Base-by-base conservation (phyloP, 2,888 invertebrate genomes). In the Ethmia dodecea region DNA sequence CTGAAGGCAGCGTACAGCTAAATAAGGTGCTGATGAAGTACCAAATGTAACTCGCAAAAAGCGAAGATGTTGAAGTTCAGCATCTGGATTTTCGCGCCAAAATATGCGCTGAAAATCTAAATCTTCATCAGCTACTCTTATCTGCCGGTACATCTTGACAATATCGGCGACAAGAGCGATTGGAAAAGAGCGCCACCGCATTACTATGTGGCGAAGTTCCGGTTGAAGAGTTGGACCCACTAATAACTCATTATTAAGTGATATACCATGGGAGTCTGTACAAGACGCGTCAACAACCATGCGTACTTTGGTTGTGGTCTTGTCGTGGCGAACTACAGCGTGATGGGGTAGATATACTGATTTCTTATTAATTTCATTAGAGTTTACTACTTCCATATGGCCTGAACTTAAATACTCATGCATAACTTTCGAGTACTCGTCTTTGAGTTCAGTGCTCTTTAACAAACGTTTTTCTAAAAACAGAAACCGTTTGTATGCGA, bases 341-440 rank as follows among this genome's bases (percentile, higher is more conserved):
- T n/a, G 48, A 28, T 61, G 59, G 5, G 60, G 59, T 20, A 60
- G 31, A 28, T 55, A 57, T 1, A 48, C 46, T 2, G 41, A 30
- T 3, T 35, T 11, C 9, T 13, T 16, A 3, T 31, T 36, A 0
- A 13, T 13, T 13, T 35, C 14, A 5, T 47, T 32, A n/a, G 18
- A 25, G 30, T 37, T 28, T 1, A 45, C 35, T 18, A 12, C 9
- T 24, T 46, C 44, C 44, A 49, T 46, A 13, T 53, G 50, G 22
- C 32, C 33, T 3, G 39, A 24, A 6, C 22, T 16, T n/a, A 46
- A 3, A 20, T 53, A 49, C 12, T 52, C 52, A 3, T 39, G 13
- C 1, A 52, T 40, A 3, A 47, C 46, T n/a, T 38, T 33, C 8
- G 33, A 15, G 29, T 52, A 52, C 10, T 45, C 32, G 2, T 13